Evolutionary conservation across 2,888 invertebrate species (phyloP).

Genomic region (Thalpophila matura): DNA sequence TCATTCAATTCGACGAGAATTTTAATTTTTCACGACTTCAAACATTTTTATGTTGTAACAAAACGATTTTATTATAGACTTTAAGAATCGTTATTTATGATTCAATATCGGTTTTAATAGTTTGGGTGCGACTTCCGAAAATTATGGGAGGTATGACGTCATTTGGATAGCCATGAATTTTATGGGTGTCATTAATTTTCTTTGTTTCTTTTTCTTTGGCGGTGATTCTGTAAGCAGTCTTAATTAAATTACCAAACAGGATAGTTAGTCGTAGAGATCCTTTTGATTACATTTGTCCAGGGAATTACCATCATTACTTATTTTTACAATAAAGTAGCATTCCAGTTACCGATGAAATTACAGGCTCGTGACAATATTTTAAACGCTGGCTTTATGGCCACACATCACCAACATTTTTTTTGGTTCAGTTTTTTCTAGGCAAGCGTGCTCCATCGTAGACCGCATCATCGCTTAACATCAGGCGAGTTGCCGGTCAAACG

Average conservation of each 20-base stretch:
- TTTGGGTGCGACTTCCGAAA: slow-evolving; percentile 43
- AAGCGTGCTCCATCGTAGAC: too few species aligned
- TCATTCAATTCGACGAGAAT: slow-evolving; percentile 67
- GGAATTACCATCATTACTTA: too few species aligned
- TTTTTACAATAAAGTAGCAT: too few species aligned
- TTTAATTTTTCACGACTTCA: slow-evolving; percentile 70
- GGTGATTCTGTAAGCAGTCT: neutral
- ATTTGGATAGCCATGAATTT: slow-evolving; percentile 18
- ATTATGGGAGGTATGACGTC: slow-evolving; percentile 25
- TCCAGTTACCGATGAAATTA: too few species aligned
- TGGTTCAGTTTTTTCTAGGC: too few species aligned
- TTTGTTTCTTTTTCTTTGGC: neutral
- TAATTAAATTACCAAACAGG: neutral
- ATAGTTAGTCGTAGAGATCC: too few species aligned
- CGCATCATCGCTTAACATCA: too few species aligned
- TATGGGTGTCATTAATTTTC: neutral
- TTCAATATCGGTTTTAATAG: slow-evolving; percentile 47
- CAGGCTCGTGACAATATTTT: too few species aligned
- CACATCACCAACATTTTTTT: too few species aligned
- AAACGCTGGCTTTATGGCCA: too few species aligned
- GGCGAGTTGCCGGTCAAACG: too few species aligned
- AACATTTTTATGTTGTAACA: slow-evolving; percentile 62
- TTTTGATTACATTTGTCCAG: too few species aligned
- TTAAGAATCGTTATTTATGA: slow-evolving; percentile 54
- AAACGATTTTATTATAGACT: slow-evolving; percentile 53